phyloP scores from a whole-genome alignment of 2,797 vertebrate species.

The Pitangus sulphuratus region DNA sequence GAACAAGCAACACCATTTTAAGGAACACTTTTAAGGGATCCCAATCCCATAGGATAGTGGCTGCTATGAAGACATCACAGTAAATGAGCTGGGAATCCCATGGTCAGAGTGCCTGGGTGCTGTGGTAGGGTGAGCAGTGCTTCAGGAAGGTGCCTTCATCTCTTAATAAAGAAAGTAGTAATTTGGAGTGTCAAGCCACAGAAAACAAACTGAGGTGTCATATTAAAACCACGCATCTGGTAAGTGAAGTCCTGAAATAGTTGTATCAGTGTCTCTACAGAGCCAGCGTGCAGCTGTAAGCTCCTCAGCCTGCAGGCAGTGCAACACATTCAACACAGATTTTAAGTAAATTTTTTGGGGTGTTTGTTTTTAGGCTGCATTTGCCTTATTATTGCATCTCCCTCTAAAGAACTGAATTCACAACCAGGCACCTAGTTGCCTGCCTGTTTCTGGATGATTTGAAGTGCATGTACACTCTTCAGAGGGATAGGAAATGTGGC shows the following conservation, averaged over 20 bases:
- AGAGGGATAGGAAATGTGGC: background rate
- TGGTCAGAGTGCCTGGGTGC: background rate
- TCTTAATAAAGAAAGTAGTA: background rate
- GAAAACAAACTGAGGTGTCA: background rate
- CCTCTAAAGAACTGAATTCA: background rate
- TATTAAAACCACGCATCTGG: background rate
- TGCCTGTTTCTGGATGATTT: background rate
- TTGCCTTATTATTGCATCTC: background rate
- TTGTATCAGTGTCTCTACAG: fast-evolving
- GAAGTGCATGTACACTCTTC: background rate
- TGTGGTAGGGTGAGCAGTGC: background rate
- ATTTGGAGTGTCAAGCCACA: background rate
- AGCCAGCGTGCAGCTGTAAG: background rate
- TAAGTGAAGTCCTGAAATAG: background rate
- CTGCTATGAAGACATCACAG: background rate
- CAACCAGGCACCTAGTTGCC: background rate
- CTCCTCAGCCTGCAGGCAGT: background rate
- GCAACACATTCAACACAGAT: background rate
- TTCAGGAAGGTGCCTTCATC: background rate
- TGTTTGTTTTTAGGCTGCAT: background rate
- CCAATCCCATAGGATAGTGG: background rate
- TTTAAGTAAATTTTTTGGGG: background rate
- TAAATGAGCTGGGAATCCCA: background rate
- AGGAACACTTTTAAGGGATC: background rate
- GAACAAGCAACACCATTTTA: background rate